Evolutionary conservation across 2,888 invertebrate species (phyloP), one percentile per base, ranked within the genome.

Genomic region (Euplexia lucipara): DNA sequence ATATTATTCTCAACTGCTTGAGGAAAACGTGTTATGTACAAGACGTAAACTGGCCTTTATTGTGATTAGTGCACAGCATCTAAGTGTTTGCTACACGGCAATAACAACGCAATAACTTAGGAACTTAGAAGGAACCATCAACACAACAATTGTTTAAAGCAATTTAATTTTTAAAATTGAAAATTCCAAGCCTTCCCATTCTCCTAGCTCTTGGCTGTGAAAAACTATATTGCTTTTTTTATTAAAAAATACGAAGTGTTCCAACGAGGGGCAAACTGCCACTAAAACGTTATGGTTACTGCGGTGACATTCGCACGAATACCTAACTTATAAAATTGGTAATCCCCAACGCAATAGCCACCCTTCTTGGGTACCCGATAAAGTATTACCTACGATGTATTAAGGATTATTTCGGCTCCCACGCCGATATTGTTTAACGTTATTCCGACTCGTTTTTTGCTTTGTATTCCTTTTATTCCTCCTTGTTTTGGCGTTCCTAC

Each of bases 221-320:
- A 91, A 92, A 93, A 92, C 92, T 92, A 91, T 93, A 92, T 92
- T 88, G 89, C 88, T 84, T 89, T 92, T 92, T 64, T 92, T 93
- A 91, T 91, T 91, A 91, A 92, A 94, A 93, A 94, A 92, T 90
- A 91, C 91, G 90, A 86, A 92, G 90, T 91, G 90, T 88, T 88
- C 89, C 89, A 89, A 93, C 92, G 91, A 93, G 92, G 92, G 91
- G 92, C 82, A 83, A 94, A 95, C 89, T 88, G 85, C 88, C 92
- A 92, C 91, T 94, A 92, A 94, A 95, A 93, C 81, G 92, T 94
- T 93, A 95, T 91, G 92, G 93, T 92, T 92, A 93, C 91, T 90
- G 93, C 91, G 91, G 93, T 90, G 92, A 93, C 93, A 92, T 90
- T 92, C 88, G 88, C 88, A 90, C 87, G 88, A 91, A 92, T 91